These are phyloP conservation scores for Andrena flavipes DNA, from an alignment of 2,888 invertebrate species.

Conservation along the genomic window DNA sequence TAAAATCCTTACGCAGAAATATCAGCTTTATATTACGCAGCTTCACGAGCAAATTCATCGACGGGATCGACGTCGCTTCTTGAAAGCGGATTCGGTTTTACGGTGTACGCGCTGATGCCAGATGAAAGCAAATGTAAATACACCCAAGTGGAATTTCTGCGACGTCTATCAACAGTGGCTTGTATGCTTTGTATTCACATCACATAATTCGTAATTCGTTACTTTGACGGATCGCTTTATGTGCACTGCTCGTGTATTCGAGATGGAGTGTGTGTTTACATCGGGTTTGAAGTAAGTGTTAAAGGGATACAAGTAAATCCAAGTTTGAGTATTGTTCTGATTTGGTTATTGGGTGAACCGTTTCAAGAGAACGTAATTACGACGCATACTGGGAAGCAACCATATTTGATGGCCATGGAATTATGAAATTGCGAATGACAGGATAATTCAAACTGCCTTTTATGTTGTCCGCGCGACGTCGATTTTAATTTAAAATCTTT, in stretches of 20 bases:
- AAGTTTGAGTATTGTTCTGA: too few species aligned
- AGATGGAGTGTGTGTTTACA: background rate
- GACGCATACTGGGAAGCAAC: background rate
- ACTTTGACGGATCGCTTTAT: too few species aligned
- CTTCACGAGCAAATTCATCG: background rate
- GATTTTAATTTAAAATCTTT: too few species aligned
- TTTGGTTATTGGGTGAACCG: background rate
- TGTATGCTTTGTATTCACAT: background rate
- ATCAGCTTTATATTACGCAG: background rate
- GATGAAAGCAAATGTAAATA: background rate
- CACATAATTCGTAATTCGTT: slow-evolving; percentile 5
- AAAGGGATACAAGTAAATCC: background rate
- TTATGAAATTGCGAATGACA: too few species aligned
- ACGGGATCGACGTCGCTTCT: background rate
- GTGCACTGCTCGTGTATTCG: background rate
- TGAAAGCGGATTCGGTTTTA: background rate
- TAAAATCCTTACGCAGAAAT: background rate
- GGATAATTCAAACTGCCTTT: too few species aligned
- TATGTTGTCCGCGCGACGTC: too few species aligned
- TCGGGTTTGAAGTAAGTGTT: background rate
- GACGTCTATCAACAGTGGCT: slow-evolving; percentile 8
- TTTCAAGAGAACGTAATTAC: background rate
- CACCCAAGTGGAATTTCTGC: background rate
- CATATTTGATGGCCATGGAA: background rate
- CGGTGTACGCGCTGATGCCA: slow-evolving; percentile 2